Evolutionary conservation across 2,113 vertebrate genomes (phyloP), one percentile per base, ranked within the genome.

Genomic region (Bubo scandiacus): DNA sequence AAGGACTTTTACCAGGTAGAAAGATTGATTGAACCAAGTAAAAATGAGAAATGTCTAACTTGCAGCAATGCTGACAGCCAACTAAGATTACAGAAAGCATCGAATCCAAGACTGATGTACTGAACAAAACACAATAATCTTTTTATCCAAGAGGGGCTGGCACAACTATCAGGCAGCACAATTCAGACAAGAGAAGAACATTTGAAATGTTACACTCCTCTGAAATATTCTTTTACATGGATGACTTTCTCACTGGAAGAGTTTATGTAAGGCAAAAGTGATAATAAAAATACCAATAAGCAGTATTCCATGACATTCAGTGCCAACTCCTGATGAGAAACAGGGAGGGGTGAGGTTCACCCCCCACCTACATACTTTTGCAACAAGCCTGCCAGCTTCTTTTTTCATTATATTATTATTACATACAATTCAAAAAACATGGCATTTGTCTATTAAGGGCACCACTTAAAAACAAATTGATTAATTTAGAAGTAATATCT

Each of bases 1-100:
- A 72, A 88, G 73, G 81, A 87, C 87, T 91, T 90, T 68, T 67
- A 79, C 36, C 66, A 58, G 20, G 57, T 61, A 90, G 61, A 61
- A 96, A 67, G 34, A 66, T 0, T 71, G 49, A 91, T 65, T 85
- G 66, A 79, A 27, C 21, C 65, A 47, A 78, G 68, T 14, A 18
- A 83, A 90, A 68, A 81, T 15, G 20, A 94, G 71, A 59, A 72
- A 61, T 3, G 26, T 6, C 71, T 25, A 5, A 63, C 32, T 15
- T 4, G 42, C 2, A 79, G 42, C 55, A 42, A 59, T 8, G 43
- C 85, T 70, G 63, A 57, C 40, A 90, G 75, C 45, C 82, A 93
- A 11, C 19, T 26, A 22, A 87, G 78, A n/a, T 34, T 34, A 36
- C 21, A 57, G 63, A 61, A 62, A 80, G 66, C 43, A 87, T 11